Evolutionary conservation across 2,797 vertebrate genomes (phyloP).

Genomic region (Micropoecilia bifurca): DNA sequence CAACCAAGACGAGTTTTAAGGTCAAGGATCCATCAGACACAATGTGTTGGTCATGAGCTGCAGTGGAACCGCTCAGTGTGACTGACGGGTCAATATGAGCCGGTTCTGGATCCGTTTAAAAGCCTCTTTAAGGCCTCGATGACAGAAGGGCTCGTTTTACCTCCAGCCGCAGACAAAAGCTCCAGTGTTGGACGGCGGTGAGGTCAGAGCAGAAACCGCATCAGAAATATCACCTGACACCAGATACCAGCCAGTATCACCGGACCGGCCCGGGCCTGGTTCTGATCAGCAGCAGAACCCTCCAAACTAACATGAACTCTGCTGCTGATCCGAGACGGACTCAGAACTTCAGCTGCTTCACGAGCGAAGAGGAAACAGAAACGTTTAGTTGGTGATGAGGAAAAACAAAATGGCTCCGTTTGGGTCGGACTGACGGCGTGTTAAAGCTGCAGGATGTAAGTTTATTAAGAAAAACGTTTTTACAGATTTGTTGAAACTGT

Average conservation of each 20-base stretch:
- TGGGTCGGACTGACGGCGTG: too few relatives aligned
- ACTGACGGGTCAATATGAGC: conserved; percentile 19
- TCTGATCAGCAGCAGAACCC: neutral
- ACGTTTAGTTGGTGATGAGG: too few relatives aligned
- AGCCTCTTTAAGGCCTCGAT: conserved; percentile 20
- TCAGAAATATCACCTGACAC: conserved; percentile 8
- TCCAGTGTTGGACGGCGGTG: conserved; percentile 8
- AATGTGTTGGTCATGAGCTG: neutral
- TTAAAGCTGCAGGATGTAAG: too few relatives aligned
- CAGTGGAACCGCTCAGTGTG: conserved; percentile 3
- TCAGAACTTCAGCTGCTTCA: neutral
- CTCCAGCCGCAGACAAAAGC: conserved; percentile 16
- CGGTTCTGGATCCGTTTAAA: conserved; percentile 8
- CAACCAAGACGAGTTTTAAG: neutral
- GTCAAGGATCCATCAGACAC: conserved; percentile 14
- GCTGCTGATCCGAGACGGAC: neutral
- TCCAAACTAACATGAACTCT: neutral
- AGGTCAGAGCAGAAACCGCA: conserved; percentile 15
- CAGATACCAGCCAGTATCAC: neutral
- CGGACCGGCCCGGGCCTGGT: neutral
- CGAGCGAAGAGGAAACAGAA: neutral
- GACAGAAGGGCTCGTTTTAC: conserved; percentile 21
- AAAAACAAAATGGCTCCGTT: too few relatives aligned
- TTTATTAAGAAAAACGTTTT: too few relatives aligned
- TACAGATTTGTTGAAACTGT: too few relatives aligned